Percentiles rank a stretch among this genome's conserved stretches.
Conservation (phyloP, 2,113 vertebrate species). For the Uria lomvia region DNA sequence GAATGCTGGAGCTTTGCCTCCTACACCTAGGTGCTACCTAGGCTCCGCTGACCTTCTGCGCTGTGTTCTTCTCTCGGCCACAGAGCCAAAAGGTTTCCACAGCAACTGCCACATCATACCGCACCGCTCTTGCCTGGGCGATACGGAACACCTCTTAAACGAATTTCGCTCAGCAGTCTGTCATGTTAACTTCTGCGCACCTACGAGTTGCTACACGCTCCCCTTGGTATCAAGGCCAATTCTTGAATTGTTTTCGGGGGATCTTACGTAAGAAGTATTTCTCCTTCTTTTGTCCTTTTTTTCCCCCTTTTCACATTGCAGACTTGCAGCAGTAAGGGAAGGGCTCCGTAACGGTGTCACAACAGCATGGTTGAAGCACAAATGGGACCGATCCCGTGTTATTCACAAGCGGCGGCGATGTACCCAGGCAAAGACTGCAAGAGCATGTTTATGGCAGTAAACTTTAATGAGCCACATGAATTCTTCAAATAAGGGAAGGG, state of each 20-base stretch:
- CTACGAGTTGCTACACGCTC: not conserved
- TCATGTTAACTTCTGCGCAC: not conserved
- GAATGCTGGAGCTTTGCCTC: not conserved
- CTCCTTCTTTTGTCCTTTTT: not conserved
- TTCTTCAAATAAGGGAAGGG: conserved; percentile 1
- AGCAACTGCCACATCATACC: not conserved
- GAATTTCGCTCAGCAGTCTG: not conserved
- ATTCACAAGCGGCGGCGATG: accelerated
- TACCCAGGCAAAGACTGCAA: not conserved
- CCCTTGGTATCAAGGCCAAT: not conserved
- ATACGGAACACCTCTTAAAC: not conserved
- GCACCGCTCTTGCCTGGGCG: accelerated
- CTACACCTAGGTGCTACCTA: not conserved
- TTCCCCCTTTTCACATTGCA: not conserved
- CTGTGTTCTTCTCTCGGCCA: not conserved
- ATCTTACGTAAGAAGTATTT: not conserved
- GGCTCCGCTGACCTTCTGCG: not conserved
- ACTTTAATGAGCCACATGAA: conserved; percentile 20
- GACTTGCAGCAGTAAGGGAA: not conserved
- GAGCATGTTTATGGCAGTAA: not conserved
- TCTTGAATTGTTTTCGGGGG: not conserved
- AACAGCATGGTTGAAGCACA: not conserved
- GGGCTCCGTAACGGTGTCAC: not conserved
- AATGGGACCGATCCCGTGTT: not conserved
- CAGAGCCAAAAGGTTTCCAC: not conserved